A percentile compares a stretch with the other conserved stretches of the same genome.
phyloP scores from a whole-genome alignment of 2,113 vertebrate species.

The Microcebus griseorufus region DNA sequence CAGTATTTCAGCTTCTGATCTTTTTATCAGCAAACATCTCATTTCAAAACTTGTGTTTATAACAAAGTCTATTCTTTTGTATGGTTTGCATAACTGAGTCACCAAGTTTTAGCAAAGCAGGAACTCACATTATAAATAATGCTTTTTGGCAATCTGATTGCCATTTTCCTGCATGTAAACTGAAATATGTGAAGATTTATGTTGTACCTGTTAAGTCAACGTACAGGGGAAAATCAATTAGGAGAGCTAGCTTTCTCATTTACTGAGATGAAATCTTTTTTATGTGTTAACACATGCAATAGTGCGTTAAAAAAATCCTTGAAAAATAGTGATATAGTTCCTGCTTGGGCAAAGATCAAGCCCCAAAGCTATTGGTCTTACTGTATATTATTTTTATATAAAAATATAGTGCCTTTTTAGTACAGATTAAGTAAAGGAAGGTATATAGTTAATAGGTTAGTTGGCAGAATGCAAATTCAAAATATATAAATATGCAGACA shows the following conservation, averaged over 20 bases:
- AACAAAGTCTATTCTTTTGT: constrained; percentile 63
- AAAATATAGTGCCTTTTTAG: not conserved
- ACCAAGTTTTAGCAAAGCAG: constrained; percentile 70
- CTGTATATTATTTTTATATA: not conserved
- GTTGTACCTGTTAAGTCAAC: constrained; percentile 68
- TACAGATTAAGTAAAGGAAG: constrained; percentile 48
- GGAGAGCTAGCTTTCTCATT: constrained; percentile 75
- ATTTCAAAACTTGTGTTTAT: constrained; percentile 72
- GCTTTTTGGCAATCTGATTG: constrained; percentile 39
- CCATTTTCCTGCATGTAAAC: constrained; percentile 75
- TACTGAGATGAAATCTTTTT: constrained; percentile 61
- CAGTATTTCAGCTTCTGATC: constrained; percentile 24
- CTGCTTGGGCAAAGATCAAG: not conserved
- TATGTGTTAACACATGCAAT: not conserved
- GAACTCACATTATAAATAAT: constrained; percentile 78
- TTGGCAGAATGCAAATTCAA: constrained; percentile 29
- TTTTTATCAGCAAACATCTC: constrained; percentile 79
- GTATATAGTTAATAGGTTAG: not conserved
- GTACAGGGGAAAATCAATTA: constrained; percentile 58
- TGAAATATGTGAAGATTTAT: constrained; percentile 67
- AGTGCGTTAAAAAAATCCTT: constrained; percentile 54
- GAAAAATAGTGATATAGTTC: not conserved
- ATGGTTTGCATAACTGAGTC: constrained; percentile 75
- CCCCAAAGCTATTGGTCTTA: not conserved
- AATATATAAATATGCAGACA: constrained; percentile 13